Conservation (phyloP, 2,888 invertebrate species). For the Gasteruption jaculator region DNA sequence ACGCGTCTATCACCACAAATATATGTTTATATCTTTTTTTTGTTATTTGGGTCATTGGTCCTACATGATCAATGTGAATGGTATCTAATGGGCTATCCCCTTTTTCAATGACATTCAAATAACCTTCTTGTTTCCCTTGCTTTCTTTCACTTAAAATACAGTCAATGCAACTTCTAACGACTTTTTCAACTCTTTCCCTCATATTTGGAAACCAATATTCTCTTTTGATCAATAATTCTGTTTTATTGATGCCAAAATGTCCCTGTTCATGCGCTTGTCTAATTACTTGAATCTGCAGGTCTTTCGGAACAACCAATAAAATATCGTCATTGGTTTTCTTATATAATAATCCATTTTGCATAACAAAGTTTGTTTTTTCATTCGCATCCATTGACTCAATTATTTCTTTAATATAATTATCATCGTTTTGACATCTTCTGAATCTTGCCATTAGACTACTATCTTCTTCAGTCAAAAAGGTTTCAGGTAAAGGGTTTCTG, state of each 20-base stretch:
- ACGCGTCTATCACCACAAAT: no score
- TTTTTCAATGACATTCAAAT: constrained; percentile 17
- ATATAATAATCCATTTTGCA: constrained; percentile 16
- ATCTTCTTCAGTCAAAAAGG: no score
- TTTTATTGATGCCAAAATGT: no score
- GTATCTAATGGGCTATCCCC: constrained; percentile 18
- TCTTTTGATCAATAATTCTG: constrained; percentile 18
- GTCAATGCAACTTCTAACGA: constrained; percentile 19
- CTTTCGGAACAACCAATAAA: constrained; percentile 17
- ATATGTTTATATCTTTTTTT: no score
- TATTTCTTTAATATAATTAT: no score
- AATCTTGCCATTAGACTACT: no score
- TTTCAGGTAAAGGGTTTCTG: no score
- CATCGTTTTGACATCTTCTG: no score
- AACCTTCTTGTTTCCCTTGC: constrained; percentile 20
- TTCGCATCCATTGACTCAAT: no score
- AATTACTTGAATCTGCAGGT: constrained; percentile 18
- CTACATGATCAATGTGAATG: constrained; percentile 20
- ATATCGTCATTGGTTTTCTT: constrained; percentile 16
- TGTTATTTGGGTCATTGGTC: constrained; percentile 14
- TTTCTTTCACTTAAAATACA: constrained; percentile 24
- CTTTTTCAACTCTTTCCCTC: constrained; percentile 15
- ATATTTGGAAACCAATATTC: constrained; percentile 20
- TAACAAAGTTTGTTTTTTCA: no score
- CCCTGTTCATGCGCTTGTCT: constrained; percentile 21